A percentile compares a stretch with the other conserved stretches of the same genome.
Conservation (phyloP, 2,888 invertebrate species). For the Orgyia antiqua region DNA sequence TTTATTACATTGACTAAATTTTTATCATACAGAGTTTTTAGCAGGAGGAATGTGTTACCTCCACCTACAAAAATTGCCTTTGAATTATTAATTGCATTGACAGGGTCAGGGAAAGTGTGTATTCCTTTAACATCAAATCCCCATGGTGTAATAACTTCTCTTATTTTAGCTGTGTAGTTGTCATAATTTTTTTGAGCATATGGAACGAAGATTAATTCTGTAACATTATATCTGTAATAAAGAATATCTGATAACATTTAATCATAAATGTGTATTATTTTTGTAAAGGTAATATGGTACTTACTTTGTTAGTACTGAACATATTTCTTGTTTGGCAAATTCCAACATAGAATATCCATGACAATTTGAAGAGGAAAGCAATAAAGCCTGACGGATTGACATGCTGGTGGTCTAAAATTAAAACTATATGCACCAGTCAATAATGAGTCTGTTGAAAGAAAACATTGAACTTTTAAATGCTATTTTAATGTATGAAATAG, state of each 20-base stretch:
- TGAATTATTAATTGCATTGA: constrained; percentile 76
- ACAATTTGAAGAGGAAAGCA: constrained; percentile 84
- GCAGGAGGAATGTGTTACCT: constrained; percentile 87
- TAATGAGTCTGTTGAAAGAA: too few species aligned
- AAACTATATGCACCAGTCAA: constrained; percentile 4
- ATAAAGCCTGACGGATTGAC: constrained; percentile 70
- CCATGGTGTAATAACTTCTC: constrained; percentile 79
- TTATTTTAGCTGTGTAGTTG: constrained; percentile 80
- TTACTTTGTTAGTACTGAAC: constrained; percentile 79
- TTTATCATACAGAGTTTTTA: constrained; percentile 83
- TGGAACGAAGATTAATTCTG: constrained; percentile 84
- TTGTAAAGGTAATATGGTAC: constrained; percentile 19
- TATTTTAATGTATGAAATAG: too few species aligned
- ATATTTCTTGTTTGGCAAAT: constrained; percentile 82
- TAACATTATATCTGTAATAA: constrained; percentile 79
- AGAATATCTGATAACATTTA: neutral
- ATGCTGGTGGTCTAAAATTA: constrained; percentile 11
- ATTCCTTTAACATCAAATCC: constrained; percentile 82
- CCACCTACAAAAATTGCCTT: constrained; percentile 88
- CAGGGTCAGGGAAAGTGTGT: constrained; percentile 78
- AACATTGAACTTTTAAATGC: too few species aligned
- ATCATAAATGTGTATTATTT: neutral
- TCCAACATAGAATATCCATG: constrained; percentile 82
- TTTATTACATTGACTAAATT: constrained; percentile 81
- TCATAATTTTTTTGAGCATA: constrained; percentile 84